Percentiles rank a stretch among this genome's conserved stretches.
phyloP scores from a whole-genome alignment of 1,140 invertebrate species.

The Spodoptera frugiperda region DNA sequence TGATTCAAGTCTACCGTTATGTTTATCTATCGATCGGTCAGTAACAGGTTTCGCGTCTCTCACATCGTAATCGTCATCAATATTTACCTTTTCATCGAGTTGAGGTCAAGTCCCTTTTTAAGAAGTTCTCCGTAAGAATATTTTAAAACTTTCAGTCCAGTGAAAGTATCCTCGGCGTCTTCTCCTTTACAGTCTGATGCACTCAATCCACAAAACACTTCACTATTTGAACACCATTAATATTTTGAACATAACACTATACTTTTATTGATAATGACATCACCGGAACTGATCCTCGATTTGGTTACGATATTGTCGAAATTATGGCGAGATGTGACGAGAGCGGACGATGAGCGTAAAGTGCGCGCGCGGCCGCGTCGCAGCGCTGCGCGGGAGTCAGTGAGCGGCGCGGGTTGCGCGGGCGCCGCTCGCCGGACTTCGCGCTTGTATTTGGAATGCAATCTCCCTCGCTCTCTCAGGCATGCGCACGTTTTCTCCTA shows the following conservation, averaged over 20 bases:
- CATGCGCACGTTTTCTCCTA: constrained; percentile 67
- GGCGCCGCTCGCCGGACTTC: constrained; percentile 47
- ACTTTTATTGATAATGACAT: constrained; percentile 53
- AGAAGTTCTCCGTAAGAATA: constrained; percentile 81
- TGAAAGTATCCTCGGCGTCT: constrained; percentile 83
- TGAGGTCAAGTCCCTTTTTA: constrained; percentile 65
- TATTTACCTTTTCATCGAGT: constrained; percentile 70
- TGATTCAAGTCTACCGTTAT: constrained; percentile 26
- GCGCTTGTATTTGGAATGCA: constrained; percentile 75
- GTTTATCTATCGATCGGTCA: constrained; percentile 28
- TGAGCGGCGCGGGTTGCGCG: constrained; percentile 51
- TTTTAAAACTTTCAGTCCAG: constrained; percentile 83
- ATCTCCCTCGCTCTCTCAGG: constrained; percentile 77
- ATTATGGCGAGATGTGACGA: constrained; percentile 54
- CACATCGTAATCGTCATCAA: constrained; percentile 32
- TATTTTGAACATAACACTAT: constrained; percentile 59
- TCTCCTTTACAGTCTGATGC: constrained; percentile 67
- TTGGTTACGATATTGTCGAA: constrained; percentile 52
- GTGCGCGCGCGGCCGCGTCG: constrained; percentile 54
- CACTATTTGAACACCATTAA: constrained; percentile 58
- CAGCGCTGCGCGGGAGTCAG: constrained; percentile 62
- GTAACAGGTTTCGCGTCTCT: constrained; percentile 14
- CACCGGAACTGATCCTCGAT: constrained; percentile 49
- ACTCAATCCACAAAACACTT: constrained; percentile 70
- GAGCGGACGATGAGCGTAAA: constrained; percentile 50